Base-by-base conservation (phyloP, 2,888 invertebrate genomes). In the Prosopocoilus inquinatus region DNA sequence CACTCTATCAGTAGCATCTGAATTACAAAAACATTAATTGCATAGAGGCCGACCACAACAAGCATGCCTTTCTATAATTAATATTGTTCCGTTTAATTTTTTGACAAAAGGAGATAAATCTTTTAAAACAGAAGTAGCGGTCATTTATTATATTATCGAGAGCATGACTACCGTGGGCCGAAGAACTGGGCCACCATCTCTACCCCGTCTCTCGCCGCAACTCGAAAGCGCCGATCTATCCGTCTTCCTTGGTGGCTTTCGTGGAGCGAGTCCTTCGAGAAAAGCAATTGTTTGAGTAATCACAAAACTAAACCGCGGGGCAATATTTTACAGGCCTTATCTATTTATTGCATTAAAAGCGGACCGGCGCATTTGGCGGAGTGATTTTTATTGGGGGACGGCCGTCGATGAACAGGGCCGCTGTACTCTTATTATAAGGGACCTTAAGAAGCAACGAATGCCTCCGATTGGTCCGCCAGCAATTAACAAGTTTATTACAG, bases 401-500 rank as follows among this genome's bases (percentile, higher is more conserved):
- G 34, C 5, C 35, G 53, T 48, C 52, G 57, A 32, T 39, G 49
- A 28, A 46, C 50, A 57, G 62, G 57, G 11, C 57, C 13, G 47
- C 58, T 58, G 50, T 32, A 60, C 48, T 61, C 71, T 72, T 71
- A 71, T 72, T 73, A 73, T 72, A 69, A 70, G 66, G 67, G 68
- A 62, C 63, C 59, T 54, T 62, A 63, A 59, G 63, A 64, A 72
- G 70, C 72, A 28, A 28, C 20, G 20, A 73, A 73, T 73, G 64
- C 67, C 64, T 64, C 63, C 62, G 71, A 75, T 74, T 75, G 74
- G 74, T 66, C 69, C 70, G 59, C 65, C 64, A 67, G 72, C 74
- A 74, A 75, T 75, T 75, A 75, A 74, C 74, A 72, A 71, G 74
- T 75, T 75, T 75, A 75, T 75, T 74, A 74, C 72, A 68, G 65